Conservation (phyloP, 2,797 vertebrate species). For the Dicrostonyx torquatus region DNA sequence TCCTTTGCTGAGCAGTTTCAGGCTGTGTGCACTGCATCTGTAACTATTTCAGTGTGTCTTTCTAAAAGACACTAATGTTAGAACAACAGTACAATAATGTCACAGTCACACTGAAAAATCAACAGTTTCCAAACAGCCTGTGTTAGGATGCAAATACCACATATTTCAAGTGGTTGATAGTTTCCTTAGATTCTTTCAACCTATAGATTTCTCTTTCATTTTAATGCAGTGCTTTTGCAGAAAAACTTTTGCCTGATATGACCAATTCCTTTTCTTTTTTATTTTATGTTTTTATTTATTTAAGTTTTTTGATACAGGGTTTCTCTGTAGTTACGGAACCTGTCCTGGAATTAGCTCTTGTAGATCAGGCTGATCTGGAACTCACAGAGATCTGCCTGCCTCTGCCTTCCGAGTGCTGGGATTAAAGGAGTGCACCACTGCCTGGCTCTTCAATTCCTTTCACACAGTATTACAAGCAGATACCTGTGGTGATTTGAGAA, state of each 20-base stretch:
- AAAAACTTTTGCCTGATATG: not conserved
- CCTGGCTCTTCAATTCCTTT: not conserved
- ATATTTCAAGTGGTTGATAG: not conserved
- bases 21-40: not conserved
- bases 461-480: not conserved
- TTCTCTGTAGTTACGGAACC: too few species aligned
- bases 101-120: conserved; percentile 20
- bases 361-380: too few species aligned
- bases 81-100: not conserved
- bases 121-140: not conserved
- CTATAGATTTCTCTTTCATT: not conserved
- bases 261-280: not conserved
- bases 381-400: too few species aligned
- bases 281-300: too few species aligned
- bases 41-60: not conserved
- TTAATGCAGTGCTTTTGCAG: not conserved
- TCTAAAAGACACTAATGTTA: not conserved
- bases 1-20: not conserved
- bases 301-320: too few species aligned
- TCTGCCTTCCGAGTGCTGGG: too few species aligned
- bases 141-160: not conserved
- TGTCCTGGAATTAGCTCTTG: too few species aligned
- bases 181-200: conserved; percentile 16
- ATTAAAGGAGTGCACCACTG: too few species aligned
- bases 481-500: not conserved